Evolutionary conservation across 2,888 invertebrate species (phyloP).

Genomic region (Poecilus cupreus): DNA sequence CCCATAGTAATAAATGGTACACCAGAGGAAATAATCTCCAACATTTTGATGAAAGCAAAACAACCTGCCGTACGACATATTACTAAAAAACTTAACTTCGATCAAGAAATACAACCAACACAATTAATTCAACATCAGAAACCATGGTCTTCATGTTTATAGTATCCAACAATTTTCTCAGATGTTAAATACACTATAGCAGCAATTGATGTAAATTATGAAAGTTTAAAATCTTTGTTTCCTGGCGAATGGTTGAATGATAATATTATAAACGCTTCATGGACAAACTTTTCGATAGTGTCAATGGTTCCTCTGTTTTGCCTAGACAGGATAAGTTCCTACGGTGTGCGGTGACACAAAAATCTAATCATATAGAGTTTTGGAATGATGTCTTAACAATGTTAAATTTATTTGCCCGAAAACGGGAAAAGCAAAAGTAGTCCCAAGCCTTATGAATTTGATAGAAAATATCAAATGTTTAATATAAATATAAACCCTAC

Average conservation of each 20-base stretch:
- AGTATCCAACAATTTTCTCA: background rate
- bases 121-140: too few species aligned
- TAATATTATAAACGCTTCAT: background rate
- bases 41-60: too few species aligned
- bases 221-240: background rate
- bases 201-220: background rate
- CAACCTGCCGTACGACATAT: too few species aligned
- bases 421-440: too few species aligned
- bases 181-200: background rate
- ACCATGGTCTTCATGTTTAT: background rate
- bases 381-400: background rate
- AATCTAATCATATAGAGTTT: constrained; percentile 25
- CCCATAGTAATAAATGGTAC: too few species aligned
- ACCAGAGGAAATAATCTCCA: too few species aligned
- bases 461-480: too few species aligned
- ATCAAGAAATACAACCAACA: too few species aligned
- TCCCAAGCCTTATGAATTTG: constrained; percentile 63
- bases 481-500: constrained; percentile 60
- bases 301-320: background rate
- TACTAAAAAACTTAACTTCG: too few species aligned
- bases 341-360: constrained; percentile 5
- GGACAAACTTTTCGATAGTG: constrained; percentile 15
- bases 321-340: background rate
- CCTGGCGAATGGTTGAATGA: background rate
- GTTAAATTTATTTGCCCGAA: constrained; percentile 59